Percentiles rank a stretch among this genome's conserved stretches.
phyloP scores from a whole-genome alignment of 2,888 invertebrate genomes.

The Dryobota labecula region DNA sequence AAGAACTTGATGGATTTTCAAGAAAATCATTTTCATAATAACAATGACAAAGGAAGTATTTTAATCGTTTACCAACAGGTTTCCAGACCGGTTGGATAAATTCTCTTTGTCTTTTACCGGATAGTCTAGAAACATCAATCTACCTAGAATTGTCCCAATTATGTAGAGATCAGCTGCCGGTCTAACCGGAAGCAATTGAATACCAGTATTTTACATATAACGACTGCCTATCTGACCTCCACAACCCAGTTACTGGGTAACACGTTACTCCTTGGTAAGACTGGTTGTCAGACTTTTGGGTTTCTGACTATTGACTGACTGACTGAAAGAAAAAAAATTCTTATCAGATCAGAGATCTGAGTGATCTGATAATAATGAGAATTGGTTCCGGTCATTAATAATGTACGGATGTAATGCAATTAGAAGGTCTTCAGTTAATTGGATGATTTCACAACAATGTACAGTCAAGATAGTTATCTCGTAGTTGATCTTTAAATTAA shows the following conservation, averaged over 20 bases:
- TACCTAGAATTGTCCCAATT: no score
- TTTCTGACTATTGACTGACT: no score
- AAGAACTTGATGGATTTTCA: not conserved
- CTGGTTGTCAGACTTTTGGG: not conserved
- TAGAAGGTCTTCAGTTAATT: conserved; percentile 21
- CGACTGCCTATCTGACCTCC: no score
- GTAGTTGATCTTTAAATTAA: conserved; percentile 17
- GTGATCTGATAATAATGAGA: not conserved
- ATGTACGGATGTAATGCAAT: conserved; percentile 6
- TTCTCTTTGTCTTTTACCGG: conserved; percentile 4
- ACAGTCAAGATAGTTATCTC: conserved; percentile 23
- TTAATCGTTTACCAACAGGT: not conserved
- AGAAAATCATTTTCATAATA: not conserved
- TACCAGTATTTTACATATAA: no score
- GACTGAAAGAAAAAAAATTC: no score
- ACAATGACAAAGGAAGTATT: not conserved
- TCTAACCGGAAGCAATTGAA: not conserved
- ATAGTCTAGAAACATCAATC: not conserved
- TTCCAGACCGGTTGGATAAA: not conserved
- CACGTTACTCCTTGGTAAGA: no score
- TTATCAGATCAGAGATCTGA: no score
- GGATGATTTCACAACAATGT: conserved; percentile 16
- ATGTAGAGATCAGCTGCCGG: no score
- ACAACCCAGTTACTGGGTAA: not conserved
- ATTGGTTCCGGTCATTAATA: conserved; percentile 11